phyloP scores from a whole-genome alignment of 2,797 vertebrate genomes.

The Chiloscyllium punctatum region DNA sequence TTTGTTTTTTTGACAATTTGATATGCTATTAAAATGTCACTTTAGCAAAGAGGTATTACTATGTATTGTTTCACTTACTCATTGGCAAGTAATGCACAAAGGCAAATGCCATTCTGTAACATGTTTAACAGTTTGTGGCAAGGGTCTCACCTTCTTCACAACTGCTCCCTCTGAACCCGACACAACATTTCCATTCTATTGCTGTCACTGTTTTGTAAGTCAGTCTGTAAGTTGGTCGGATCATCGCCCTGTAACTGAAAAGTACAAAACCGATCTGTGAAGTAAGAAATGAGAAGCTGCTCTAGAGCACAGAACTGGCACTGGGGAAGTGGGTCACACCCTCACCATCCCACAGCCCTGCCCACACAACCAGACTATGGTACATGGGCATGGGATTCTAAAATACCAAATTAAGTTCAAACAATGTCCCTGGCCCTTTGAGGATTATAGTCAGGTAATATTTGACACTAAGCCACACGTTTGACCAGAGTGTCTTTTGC shows the following conservation, averaged over 20 bases:
- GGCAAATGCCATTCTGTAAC: neutral
- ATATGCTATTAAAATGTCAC: neutral
- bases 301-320: neutral
- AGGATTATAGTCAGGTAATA: neutral
- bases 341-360: neutral
- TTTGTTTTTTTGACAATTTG: neutral
- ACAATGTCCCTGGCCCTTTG: neutral
- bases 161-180: constrained; percentile 66
- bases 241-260: constrained; percentile 77
- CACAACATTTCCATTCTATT: constrained; percentile 90
- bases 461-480: neutral
- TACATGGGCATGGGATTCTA: neutral
- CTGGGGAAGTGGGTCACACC: neutral
- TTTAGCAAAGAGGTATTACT: too few relatives aligned
- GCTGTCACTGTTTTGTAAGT: constrained; percentile 79
- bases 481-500: neutral
- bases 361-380: neutral
- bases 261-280: neutral
- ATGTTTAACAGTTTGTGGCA: neutral
- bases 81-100: constrained; percentile 8
- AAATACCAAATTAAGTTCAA: neutral
- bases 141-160: constrained; percentile 77
- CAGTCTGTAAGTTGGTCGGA: constrained; percentile 80
- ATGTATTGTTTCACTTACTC: neutral
- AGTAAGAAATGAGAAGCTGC: neutral